A percentile compares a stretch with the other conserved stretches of the same genome.
phyloP scores from a whole-genome alignment of 2,113 vertebrate species.

The Hydropotes inermis region DNA sequence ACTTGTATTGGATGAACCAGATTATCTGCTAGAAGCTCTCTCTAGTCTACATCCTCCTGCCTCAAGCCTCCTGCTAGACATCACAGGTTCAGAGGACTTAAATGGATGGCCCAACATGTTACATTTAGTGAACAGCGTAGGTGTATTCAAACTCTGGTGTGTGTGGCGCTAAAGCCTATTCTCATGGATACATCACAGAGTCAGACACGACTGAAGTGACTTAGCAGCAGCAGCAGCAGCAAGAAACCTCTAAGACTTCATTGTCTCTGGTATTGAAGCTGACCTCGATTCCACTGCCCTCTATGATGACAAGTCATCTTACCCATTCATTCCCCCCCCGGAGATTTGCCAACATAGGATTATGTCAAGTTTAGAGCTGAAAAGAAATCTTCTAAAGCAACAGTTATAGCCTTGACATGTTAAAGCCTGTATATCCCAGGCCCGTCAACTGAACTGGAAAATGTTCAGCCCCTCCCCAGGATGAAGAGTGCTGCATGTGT shows the following conservation, averaged over 20 bases:
- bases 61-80: background rate
- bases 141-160: background rate
- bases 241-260: background rate
- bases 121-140: background rate
- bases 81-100: background rate
- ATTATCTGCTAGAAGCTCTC: background rate
- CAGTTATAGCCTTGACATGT: background rate
- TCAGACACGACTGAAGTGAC: no score
- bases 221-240: no score
- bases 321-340: background rate
- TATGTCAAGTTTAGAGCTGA: background rate
- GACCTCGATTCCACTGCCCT: background rate
- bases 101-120: background rate
- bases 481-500: background rate
- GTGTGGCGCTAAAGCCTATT: background rate
- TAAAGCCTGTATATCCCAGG: background rate
- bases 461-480: background rate
- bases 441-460: background rate
- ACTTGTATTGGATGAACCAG: background rate
- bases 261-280: background rate
- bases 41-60: background rate
- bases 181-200: background rate
- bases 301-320: background rate
- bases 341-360: background rate
- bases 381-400: constrained; percentile 8